A percentile compares a stretch with the other conserved stretches of the same genome.
These are phyloP conservation scores for Ammospiza caudacuta DNA, from an alignment of 2,113 vertebrate species.

Conservation along the genomic window DNA sequence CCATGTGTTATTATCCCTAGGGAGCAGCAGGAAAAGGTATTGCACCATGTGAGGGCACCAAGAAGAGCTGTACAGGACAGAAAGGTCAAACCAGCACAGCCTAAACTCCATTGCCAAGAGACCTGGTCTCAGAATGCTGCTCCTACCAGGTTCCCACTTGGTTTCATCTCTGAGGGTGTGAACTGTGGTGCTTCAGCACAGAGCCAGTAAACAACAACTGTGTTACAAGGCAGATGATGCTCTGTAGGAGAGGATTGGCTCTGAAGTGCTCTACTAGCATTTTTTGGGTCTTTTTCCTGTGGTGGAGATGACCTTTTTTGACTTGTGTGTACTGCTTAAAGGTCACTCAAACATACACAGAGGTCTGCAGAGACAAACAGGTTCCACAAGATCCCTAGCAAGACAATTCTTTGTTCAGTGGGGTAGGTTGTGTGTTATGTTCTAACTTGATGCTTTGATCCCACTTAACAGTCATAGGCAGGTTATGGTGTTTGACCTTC, in stretches of 20 bases:
- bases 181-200: not conserved
- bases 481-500: not conserved
- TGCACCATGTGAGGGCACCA: not conserved
- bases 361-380: not conserved
- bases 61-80: not conserved
- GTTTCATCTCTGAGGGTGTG: not conserved
- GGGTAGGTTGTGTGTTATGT: not conserved
- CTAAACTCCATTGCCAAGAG: not conserved
- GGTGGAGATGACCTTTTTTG: not conserved
- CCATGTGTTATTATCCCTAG: not conserved
- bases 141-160: not conserved
- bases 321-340: not conserved
- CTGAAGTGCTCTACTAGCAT: fast-evolving
- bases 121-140: not conserved
- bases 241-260: not conserved
- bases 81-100: not conserved
- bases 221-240: not conserved
- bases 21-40: not conserved
- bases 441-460: not conserved
- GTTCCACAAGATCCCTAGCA: not conserved
- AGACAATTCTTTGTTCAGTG: not conserved
- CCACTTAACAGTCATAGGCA: not conserved
- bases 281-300: not conserved
- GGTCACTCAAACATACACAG: not conserved
- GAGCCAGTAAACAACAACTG: not conserved